Evolutionary conservation across 1,140 invertebrate species (phyloP), one percentile per base, ranked within the genome.

Genomic region (Daktulosphaira vitifoliae): DNA sequence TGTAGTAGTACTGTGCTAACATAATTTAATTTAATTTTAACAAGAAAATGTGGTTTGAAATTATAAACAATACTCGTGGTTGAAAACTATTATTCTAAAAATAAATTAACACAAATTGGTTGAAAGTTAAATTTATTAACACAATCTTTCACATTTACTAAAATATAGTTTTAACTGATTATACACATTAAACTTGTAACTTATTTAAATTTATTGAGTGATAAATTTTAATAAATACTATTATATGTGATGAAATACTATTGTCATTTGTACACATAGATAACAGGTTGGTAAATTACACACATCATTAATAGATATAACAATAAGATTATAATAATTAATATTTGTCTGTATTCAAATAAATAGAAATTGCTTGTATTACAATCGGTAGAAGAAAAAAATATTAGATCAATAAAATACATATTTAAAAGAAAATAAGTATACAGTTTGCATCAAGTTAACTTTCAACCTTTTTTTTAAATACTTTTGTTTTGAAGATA

Each of bases 221-320:
- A 68, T 71, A 53, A 72, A 69, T 59, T 50, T 26, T 53, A 69
- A 72, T 66, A 68, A 67, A 67, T 59, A 59, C 54, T 44, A 6
- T 5, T 33, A 33, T 44, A 62, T 26, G 37, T 26, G 11, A 44
- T 23, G 26, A 46, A 46, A 46, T 46, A 46, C 42, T 7, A 39
- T n/a, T 42, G 22, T 59, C 26, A 22, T 62, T 11, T 48, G 20
- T 26, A 25, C 9, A 46, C 23, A 62, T 1, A 3, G 25, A 23
- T 62, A 62, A 62, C 25, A 22, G 4, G 16, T 6, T 33, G 29
- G 29, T 33, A 33, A 33, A 6, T 33, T 6, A 33, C 29, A 33
- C 29, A 33, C 5, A 33, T 33, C 5, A 33, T 33, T 33, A 6
- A 33, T 33, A 33, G 11, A 33, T 33, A 33, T 33, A 33, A 33